Conservation (phyloP, 2,113 vertebrate species). For the Chionomys nivalis region DNA sequence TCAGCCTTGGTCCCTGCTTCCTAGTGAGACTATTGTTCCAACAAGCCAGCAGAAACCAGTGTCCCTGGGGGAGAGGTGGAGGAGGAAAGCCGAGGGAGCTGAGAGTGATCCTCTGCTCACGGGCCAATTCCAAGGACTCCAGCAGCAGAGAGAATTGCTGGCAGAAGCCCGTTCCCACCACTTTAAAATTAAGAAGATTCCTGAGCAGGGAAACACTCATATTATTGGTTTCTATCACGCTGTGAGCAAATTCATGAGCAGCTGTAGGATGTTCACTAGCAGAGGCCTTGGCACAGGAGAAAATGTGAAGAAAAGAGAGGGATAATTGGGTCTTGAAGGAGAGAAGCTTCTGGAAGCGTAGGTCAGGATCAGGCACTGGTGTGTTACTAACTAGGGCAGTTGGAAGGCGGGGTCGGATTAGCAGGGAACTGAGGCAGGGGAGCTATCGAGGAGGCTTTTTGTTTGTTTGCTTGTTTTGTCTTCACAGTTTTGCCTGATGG, state of each 20-base stretch:
- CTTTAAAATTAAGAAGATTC: constrained; percentile 45
- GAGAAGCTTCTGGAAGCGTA: neutral
- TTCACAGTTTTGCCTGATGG: neutral
- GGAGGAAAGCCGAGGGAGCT: neutral
- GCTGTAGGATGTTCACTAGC: neutral
- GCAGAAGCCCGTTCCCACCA: neutral
- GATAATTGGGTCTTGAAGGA: neutral
- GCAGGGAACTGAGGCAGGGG: neutral
- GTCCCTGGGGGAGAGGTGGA: neutral
- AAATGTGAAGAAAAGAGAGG: neutral
- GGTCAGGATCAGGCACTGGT: neutral
- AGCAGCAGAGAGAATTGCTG: constrained; percentile 19
- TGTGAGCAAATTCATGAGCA: neutral
- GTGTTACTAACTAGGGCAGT: too few species aligned
- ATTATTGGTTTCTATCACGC: neutral
- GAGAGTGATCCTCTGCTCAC: neutral
- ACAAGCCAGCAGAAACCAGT: neutral
- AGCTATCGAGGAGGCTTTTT: neutral
- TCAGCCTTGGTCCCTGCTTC: neutral
- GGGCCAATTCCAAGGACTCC: constrained; percentile 36
- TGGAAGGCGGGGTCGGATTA: neutral
- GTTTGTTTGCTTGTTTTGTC: neutral
- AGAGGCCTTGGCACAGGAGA: neutral
- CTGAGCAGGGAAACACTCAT: neutral
- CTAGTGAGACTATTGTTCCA: neutral